phyloP scores from a whole-genome alignment of 2,113 vertebrate species.

The Phalacrocorax pelagicus region DNA sequence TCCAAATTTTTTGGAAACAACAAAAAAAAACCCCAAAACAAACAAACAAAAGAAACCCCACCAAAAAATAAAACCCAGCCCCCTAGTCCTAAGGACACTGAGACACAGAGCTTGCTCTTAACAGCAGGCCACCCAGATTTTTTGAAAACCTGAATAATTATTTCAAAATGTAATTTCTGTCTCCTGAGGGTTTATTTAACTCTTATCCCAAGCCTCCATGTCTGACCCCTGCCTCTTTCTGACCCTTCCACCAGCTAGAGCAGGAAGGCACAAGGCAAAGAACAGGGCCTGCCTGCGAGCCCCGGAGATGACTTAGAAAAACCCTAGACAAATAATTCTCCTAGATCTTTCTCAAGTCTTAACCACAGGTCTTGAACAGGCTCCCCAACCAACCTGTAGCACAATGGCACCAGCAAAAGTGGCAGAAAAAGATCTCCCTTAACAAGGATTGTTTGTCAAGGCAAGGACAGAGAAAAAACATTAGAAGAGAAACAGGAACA shows the following conservation, averaged over 20 bases:
- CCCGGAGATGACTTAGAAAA: background rate
- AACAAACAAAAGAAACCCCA: too few relatives aligned
- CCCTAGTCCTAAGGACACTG: background rate
- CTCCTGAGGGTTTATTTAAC: background rate
- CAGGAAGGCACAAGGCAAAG: background rate
- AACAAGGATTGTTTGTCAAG: background rate
- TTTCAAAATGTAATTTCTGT: background rate
- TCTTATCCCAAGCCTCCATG: fast-evolving
- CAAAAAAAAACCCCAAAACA: too few relatives aligned
- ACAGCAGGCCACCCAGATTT: background rate
- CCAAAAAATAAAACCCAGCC: too few relatives aligned
- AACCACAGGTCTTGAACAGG: background rate
- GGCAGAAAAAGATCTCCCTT: background rate
- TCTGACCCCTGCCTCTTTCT: background rate
- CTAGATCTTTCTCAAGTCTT: slow-evolving; percentile 6
- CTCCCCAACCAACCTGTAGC: background rate
- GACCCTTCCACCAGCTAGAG: background rate
- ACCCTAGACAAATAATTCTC: background rate
- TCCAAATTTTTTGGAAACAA: too few relatives aligned
- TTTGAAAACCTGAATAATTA: background rate
- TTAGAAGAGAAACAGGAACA: background rate
- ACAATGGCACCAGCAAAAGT: background rate
- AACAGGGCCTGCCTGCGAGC: background rate
- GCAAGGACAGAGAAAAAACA: background rate
- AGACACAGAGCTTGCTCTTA: background rate